Evolutionary conservation across 2,113 vertebrate species (phyloP).

Genomic region (Solea senegalensis): DNA sequence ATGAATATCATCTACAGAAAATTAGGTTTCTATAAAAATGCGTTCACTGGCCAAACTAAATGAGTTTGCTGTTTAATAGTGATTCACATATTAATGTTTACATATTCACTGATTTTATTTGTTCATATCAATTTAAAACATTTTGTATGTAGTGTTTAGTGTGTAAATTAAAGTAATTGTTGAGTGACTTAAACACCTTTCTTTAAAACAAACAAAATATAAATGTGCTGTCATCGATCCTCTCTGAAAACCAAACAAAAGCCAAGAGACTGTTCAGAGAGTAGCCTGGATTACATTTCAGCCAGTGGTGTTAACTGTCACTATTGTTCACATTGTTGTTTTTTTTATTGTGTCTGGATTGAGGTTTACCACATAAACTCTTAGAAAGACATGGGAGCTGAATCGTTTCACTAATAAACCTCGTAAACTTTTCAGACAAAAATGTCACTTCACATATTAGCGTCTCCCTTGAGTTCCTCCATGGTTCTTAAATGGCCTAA

Average conservation of each 20-base stretch:
- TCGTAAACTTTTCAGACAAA: slow-evolving; percentile 60
- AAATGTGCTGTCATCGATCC: neutral
- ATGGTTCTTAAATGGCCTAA: slow-evolving; percentile 67
- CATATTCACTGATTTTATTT: no score
- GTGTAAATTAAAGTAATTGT: no score
- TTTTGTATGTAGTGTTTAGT: no score
- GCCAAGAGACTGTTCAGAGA: neutral
- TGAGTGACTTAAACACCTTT: no score
- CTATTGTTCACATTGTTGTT: slow-evolving; percentile 13
- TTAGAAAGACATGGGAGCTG: slow-evolving; percentile 29
- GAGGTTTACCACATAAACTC: slow-evolving; percentile 34
- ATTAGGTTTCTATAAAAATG: slow-evolving; percentile 57
- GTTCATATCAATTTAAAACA: no score
- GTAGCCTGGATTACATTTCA: neutral
- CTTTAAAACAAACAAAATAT: no score
- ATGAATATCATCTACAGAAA: slow-evolving; percentile 64
- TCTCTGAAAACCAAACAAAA: neutral
- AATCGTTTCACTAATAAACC: slow-evolving; percentile 45
- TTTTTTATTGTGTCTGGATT: slow-evolving; percentile 21
- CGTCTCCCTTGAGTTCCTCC: slow-evolving; percentile 43
- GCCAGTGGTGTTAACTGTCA: neutral
- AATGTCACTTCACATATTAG: slow-evolving; percentile 15
- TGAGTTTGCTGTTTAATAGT: slow-evolving; percentile 52
- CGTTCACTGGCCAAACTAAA: slow-evolving; percentile 49
- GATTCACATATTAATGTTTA: slow-evolving; percentile 20